A percentile compares a stretch with the other conserved stretches of the same genome.
Evolutionary conservation across 2,113 vertebrate species (phyloP).

Genomic region (Synodontis membranacea): DNA sequence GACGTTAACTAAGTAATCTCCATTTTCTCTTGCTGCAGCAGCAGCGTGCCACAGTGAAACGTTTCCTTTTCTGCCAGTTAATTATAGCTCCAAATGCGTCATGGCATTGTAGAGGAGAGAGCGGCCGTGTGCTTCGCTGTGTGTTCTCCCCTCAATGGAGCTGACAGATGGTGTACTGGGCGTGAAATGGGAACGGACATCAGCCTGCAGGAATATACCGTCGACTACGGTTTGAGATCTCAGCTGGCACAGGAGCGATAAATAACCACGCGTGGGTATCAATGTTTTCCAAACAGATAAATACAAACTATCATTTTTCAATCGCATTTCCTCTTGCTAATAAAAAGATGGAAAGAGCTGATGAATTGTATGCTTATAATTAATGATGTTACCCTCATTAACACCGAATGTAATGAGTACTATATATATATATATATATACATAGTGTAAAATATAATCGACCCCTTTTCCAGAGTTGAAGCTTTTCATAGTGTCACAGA

Average conservation of each 20-base stretch:
- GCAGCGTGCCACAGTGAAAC: constrained; percentile 9
- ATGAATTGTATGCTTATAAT: neutral
- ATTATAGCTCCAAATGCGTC: constrained; percentile 51
- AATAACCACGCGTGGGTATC: neutral
- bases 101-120: constrained; percentile 25
- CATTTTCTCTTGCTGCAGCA: constrained; percentile 15
- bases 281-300: neutral
- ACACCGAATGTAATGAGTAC: neutral
- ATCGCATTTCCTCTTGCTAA: neutral
- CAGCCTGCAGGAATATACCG: constrained; percentile 43
- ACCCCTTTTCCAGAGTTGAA: neutral
- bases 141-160: constrained; percentile 50
- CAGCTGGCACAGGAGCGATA: neutral
- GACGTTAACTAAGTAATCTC: neutral
- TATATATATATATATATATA: too few species aligned
- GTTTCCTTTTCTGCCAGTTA: constrained; percentile 33
- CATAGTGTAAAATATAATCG: neutral
- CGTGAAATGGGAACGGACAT: constrained; percentile 53
- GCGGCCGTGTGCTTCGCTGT: constrained; percentile 14
- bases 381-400: neutral
- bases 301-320: neutral
- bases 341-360: neutral
- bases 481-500: neutral
- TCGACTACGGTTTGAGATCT: neutral
- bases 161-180: constrained; percentile 60